phyloP scores from a whole-genome alignment of 2,797 vertebrate genomes.

The Eulemur rubriventer region DNA sequence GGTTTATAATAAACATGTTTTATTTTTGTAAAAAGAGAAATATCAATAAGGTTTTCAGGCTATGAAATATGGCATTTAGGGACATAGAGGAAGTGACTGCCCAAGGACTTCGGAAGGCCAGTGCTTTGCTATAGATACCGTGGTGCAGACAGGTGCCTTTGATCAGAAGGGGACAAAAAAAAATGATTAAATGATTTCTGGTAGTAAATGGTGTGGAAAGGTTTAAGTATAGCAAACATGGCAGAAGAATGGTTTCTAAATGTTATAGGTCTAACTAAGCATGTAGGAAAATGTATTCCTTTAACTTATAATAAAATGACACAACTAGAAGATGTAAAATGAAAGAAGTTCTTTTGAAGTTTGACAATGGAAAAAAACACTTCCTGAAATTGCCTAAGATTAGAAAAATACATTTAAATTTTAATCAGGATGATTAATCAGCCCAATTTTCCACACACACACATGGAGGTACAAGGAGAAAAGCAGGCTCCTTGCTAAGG shows the following conservation, averaged over 20 bases:
- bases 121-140: neutral
- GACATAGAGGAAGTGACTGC: neutral
- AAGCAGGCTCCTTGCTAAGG: neutral
- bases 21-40: conserved; percentile 17
- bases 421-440: conserved; percentile 75
- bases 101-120: neutral
- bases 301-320: conserved; percentile 36
- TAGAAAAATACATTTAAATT: conserved; percentile 78
- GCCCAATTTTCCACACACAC: conserved; percentile 53
- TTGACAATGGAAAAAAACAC: conserved; percentile 44
- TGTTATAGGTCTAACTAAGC: conserved; percentile 42
- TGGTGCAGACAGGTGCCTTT: neutral
- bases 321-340: conserved; percentile 28
- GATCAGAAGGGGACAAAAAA: neutral
- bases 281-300: neutral
- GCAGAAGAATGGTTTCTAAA: neutral
- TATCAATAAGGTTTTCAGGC: neutral
- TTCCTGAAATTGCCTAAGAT: conserved; percentile 73
- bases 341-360: conserved; percentile 60
- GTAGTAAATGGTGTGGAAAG: neutral
- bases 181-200: neutral
- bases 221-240: neutral
- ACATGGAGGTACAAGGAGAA: neutral
- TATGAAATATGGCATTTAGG: neutral
- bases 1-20: neutral